Evolutionary conservation across 2,797 vertebrate species (phyloP).

Genomic region (Sebastes kiyomatsui): DNA sequence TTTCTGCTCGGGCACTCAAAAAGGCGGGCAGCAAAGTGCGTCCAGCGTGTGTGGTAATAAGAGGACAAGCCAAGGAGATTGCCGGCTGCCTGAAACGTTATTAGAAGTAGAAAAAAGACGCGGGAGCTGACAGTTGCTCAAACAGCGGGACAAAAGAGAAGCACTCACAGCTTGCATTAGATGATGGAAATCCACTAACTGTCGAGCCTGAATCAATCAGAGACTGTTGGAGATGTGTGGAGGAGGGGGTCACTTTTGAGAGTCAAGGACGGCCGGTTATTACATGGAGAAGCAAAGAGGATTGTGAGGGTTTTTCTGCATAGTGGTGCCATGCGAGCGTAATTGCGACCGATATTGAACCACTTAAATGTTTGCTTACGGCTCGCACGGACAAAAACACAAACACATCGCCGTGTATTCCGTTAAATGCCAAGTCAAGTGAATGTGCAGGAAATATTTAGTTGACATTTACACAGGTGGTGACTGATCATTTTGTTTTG

Average conservation of each 20-base stretch:
- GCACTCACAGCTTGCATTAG: conserved; percentile 55
- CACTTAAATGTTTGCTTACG: conserved; percentile 13
- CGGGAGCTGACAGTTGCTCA: conserved; percentile 56
- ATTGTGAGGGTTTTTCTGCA: conserved; percentile 21
- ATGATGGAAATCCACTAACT: conserved; percentile 69
- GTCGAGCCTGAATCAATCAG: conserved; percentile 60
- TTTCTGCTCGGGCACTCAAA: not conserved
- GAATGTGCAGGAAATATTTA: not conserved
- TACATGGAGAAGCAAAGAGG: conserved; percentile 28
- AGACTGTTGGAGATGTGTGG: conserved; percentile 14
- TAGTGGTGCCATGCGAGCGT: not conserved
- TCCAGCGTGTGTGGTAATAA: not conserved
- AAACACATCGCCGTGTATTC: not conserved
- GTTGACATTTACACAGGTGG: not conserved
- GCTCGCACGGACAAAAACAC: not conserved
- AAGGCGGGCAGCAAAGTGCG: not conserved
- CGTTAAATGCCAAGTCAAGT: not conserved
- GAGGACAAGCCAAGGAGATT: conserved; percentile 59
- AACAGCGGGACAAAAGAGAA: conserved; percentile 62
- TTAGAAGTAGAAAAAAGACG: conserved; percentile 36
- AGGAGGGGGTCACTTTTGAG: not conserved
- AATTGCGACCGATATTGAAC: not conserved
- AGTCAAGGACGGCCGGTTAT: conserved; percentile 50
- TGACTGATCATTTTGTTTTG: not conserved
- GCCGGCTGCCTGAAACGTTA: conserved; percentile 33